phyloP scores from a whole-genome alignment of 1,140 invertebrate genomes.

The Drosophila melanica region DNA sequence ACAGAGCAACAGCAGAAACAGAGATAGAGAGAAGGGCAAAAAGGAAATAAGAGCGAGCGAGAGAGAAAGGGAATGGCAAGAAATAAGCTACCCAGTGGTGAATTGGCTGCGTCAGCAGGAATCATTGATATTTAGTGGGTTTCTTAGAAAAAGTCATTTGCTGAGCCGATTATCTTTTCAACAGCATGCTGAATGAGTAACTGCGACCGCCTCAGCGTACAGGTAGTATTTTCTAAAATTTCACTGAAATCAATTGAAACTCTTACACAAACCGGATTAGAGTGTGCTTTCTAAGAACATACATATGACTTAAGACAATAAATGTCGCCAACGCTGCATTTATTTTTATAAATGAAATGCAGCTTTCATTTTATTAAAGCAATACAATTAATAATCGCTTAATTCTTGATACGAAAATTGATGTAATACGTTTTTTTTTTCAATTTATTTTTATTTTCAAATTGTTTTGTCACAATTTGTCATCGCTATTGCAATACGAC shows the following conservation, averaged over 20 bases:
- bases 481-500: slow-evolving; percentile 23
- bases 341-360: no score
- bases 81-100: slow-evolving; percentile 42
- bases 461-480: slow-evolving; percentile 25
- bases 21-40: not conserved
- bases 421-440: not conserved
- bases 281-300: no score
- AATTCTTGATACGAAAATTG: not conserved
- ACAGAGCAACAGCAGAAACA: slow-evolving; percentile 52
- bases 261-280: not conserved
- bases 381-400: not conserved
- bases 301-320: no score
- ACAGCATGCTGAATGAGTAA: slow-evolving; percentile 7
- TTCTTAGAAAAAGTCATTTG: slow-evolving; percentile 18
- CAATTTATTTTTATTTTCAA: slow-evolving; percentile 3
- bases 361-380: not conserved
- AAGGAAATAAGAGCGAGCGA: slow-evolving; percentile 2
- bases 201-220: not conserved
- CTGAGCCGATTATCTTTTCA: slow-evolving; percentile 11
- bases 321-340: no score
- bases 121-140: slow-evolving; percentile 29
- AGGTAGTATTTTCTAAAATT: not conserved
- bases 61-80: slow-evolving; percentile 5
- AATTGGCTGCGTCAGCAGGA: slow-evolving; percentile 41
- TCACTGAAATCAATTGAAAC: slow-evolving; percentile 3